These are phyloP conservation scores for Theretra japonica DNA, from an alignment of 2,888 invertebrate species.

Conservation along the genomic window DNA sequence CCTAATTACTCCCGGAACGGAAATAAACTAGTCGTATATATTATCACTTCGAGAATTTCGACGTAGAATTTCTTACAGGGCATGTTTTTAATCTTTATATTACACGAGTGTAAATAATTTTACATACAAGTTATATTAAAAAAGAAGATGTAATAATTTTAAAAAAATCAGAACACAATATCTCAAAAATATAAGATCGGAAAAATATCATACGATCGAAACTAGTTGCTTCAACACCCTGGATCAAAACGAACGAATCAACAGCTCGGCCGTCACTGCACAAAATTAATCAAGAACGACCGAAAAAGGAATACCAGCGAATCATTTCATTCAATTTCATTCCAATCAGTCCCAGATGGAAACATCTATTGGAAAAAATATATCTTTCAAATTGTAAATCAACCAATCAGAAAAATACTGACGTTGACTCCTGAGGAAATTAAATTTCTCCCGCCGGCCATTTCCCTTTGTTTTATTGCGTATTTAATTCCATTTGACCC, in stretches of 20 bases:
- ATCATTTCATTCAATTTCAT: constrained; percentile 37
- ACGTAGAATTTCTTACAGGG: no score
- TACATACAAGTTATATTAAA: no score
- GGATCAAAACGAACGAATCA: not conserved
- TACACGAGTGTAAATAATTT: no score
- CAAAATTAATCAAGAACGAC: constrained; percentile 34
- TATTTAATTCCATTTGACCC: constrained; percentile 23
- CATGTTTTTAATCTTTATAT: no score
- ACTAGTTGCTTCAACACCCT: not conserved
- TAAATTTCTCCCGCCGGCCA: constrained; percentile 24
- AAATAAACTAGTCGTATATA: no score
- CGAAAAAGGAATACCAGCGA: constrained; percentile 34
- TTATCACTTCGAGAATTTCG: no score
- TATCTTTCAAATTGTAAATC: constrained; percentile 31
- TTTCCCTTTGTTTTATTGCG: constrained; percentile 17
- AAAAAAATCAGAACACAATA: no score
- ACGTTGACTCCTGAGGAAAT: constrained; percentile 31
- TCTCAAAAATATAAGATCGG: not conserved
- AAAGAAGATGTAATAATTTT: no score
- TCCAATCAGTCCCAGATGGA: constrained; percentile 33
- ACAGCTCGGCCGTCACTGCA: not conserved
- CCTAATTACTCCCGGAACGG: no score
- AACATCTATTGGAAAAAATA: constrained; percentile 30
- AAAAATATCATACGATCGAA: no score
- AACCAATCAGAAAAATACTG: constrained; percentile 31